phyloP scores from a whole-genome alignment of 2,888 invertebrate genomes.

The Cephus pulcher region DNA sequence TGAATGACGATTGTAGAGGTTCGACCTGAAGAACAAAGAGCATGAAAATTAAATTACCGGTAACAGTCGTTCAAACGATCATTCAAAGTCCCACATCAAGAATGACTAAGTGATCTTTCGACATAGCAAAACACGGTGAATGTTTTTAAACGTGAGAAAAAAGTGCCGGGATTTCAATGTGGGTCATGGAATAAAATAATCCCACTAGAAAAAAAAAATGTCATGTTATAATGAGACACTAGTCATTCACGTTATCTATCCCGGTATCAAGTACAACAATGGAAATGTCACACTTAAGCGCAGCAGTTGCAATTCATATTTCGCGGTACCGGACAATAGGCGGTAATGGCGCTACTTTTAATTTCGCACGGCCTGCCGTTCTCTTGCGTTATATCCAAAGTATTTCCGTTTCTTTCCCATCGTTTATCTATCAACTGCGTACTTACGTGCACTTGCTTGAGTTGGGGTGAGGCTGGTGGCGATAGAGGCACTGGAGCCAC shows the following conservation, averaged over 20 bases:
- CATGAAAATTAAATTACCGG: background rate
- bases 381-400: background rate
- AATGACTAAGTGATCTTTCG: background rate
- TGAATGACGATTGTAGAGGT: conserved; percentile 58
- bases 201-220: background rate
- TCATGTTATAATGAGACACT: background rate
- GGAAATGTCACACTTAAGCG: background rate
- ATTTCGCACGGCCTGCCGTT: background rate
- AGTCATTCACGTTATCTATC: background rate
- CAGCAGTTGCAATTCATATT: conserved; percentile 11
- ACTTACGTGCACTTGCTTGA: conserved; percentile 55
- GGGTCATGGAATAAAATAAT: background rate
- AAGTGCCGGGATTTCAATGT: background rate
- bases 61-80: background rate
- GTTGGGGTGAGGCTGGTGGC: conserved; percentile 62
- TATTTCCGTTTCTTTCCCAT: background rate
- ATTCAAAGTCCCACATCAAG: background rate
- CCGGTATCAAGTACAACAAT: background rate
- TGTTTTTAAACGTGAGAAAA: background rate
- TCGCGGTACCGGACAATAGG: conserved; percentile 14
- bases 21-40: conserved; percentile 47
- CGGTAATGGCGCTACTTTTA: conserved; percentile 8
- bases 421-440: background rate
- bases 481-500: conserved; percentile 49
- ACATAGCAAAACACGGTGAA: background rate